phyloP scores from a whole-genome alignment of 92 coral and sea anemone species.

The Zoanthus sociatus region DNA sequence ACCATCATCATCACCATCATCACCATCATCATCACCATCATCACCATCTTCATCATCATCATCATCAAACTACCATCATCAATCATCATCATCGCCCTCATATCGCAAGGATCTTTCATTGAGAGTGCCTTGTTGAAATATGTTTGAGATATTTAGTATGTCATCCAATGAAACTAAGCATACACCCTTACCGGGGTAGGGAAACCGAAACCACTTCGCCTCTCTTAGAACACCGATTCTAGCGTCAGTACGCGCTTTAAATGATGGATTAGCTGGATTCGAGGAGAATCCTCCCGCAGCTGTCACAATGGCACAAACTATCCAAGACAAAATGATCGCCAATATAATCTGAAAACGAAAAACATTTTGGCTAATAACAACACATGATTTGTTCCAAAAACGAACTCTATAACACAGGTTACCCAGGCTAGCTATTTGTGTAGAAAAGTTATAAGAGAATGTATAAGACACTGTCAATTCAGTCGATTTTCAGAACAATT shows the following conservation, averaged over 20 bases:
- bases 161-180: no score
- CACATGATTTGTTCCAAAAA: no score
- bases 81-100: not conserved
- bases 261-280: slow-evolving; percentile 48
- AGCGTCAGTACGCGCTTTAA: slow-evolving; percentile 74
- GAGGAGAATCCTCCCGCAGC: slow-evolving; percentile 61
- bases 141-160: not conserved
- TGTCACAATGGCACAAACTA: slow-evolving; percentile 74
- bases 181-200: slow-evolving; percentile 70
- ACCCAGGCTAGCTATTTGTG: no score
- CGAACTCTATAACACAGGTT: no score
- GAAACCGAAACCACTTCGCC: slow-evolving; percentile 83
- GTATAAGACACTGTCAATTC: no score
- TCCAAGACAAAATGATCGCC: slow-evolving; percentile 71
- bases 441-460: no score
- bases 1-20: not conserved
- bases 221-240: slow-evolving; percentile 62
- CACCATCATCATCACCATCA: no score
- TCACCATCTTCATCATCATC: not conserved
- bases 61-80: not conserved
- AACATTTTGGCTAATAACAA: not conserved
- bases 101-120: not conserved
- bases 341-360: slow-evolving; percentile 46
- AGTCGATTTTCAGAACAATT: no score
- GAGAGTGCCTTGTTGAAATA: not conserved